Evolutionary conservation across 2,113 vertebrate genomes (phyloP).

Genomic region (Spea bombifrons): DNA sequence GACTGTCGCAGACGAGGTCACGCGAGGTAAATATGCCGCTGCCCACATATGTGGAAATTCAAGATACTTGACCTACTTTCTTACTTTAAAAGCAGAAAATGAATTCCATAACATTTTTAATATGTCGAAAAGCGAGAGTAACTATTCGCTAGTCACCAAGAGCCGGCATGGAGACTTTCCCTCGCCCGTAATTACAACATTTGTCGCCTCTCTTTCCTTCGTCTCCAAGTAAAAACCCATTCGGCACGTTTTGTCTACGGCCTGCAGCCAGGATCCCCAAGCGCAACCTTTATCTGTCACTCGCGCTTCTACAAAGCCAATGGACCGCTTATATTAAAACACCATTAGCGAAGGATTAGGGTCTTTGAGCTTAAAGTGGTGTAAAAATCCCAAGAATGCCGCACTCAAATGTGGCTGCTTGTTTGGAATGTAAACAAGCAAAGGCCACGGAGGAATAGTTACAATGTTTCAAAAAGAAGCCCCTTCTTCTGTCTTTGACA

Average conservation of each 20-base stretch:
- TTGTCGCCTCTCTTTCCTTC: constrained; percentile 48
- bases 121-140: too few species aligned
- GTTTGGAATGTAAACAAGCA: constrained; percentile 55
- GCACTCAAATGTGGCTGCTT: constrained; percentile 55
- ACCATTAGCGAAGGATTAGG: constrained; percentile 68
- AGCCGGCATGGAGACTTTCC: constrained; percentile 41
- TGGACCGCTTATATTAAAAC: constrained; percentile 67
- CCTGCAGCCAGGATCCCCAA: constrained; percentile 66
- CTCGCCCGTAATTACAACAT: constrained; percentile 51
- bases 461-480: not conserved
- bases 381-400: constrained; percentile 66
- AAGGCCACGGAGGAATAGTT: constrained; percentile 51
- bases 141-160: too few species aligned
- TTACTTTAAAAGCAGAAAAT: too few species aligned
- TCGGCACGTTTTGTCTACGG: constrained; percentile 42
- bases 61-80: too few species aligned
- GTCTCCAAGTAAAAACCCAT: too few species aligned
- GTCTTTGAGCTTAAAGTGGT: constrained; percentile 63
- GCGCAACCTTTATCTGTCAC: constrained; percentile 62
- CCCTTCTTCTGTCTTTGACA: too few species aligned
- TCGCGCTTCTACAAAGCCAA: constrained; percentile 66
- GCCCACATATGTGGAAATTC: too few species aligned
- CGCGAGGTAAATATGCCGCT: too few species aligned
- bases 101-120: too few species aligned
- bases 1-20: too few species aligned